Evolutionary conservation across 1,140 invertebrate species (phyloP).

Genomic region (Luehdorfia chinensis): DNA sequence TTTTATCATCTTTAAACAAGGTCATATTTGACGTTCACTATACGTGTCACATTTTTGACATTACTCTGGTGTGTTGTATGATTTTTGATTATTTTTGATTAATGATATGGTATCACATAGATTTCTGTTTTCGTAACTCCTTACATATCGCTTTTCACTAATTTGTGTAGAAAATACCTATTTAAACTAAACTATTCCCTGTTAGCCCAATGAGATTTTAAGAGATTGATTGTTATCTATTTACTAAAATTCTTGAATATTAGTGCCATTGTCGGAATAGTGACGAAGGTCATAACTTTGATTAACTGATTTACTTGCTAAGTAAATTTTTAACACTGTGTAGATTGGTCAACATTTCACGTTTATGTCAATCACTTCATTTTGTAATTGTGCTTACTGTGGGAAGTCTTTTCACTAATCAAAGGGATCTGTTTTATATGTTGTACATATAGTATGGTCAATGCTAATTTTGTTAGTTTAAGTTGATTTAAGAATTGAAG

Average conservation of each 20-base stretch:
- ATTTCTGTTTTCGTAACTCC: slow-evolving; percentile 3
- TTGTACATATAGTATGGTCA: slow-evolving; percentile 13
- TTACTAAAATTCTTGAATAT: slow-evolving; percentile 12
- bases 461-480: slow-evolving; percentile 15
- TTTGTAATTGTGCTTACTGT: slow-evolving; percentile 9
- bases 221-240: slow-evolving; percentile 18
- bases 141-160: slow-evolving; percentile 15
- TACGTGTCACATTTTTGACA: not conserved
- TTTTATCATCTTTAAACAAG: too few species aligned
- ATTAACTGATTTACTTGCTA: slow-evolving; percentile 8
- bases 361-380: slow-evolving; percentile 3
- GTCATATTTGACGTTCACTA: too few species aligned
- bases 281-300: slow-evolving; percentile 8
- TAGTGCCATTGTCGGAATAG: slow-evolving; percentile 15
- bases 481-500: slow-evolving; percentile 16
- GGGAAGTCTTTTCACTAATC: slow-evolving; percentile 14
- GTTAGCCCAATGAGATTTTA: slow-evolving; percentile 15
- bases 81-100: too few species aligned
- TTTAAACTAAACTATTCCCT: slow-evolving; percentile 13
- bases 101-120: slow-evolving; percentile 5
- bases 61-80: not conserved
- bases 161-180: slow-evolving; percentile 13
- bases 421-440: slow-evolving; percentile 15
- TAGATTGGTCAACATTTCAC: slow-evolving; percentile 4
- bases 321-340: slow-evolving; percentile 5